phyloP scores from a whole-genome alignment of 2,113 vertebrate genomes.

The Hemichromis elongatus region DNA sequence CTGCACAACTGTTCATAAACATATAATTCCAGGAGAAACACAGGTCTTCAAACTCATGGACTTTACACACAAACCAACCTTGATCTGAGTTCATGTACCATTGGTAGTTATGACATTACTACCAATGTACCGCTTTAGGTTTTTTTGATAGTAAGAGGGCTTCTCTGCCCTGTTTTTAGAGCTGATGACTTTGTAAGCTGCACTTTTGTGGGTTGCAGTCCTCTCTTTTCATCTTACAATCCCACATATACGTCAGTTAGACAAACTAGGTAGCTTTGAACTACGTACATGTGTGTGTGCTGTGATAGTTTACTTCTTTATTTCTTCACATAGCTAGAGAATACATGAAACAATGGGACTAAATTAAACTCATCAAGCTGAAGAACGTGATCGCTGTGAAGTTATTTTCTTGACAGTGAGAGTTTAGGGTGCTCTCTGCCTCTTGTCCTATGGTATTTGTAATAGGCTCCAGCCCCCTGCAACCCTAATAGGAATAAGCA shows the following conservation, averaged over 20 bases:
- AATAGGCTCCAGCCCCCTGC: neutral
- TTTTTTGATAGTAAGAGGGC: neutral
- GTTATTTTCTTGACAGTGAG: neutral
- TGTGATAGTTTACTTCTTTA: neutral
- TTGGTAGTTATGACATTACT: neutral
- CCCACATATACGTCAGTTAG: neutral
- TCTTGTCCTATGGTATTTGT: neutral
- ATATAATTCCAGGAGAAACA: neutral
- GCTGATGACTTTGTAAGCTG: neutral
- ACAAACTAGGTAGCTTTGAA: neutral
- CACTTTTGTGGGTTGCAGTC: neutral
- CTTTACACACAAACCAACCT: neutral
- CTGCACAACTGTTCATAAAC: neutral
- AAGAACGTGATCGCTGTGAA: neutral
- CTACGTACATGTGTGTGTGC: neutral
- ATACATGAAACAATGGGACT: neutral
- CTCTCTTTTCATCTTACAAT: neutral
- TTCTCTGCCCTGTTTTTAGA: neutral
- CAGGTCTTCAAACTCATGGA: neutral
- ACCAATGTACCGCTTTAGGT: neutral
- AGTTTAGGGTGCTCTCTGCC: neutral
- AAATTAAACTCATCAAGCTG: neutral
- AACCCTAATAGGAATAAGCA: neutral
- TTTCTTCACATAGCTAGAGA: neutral
- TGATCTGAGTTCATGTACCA: neutral